Conservation (phyloP, 2,113 vertebrate species). For the Gallinago paraguaiae region DNA sequence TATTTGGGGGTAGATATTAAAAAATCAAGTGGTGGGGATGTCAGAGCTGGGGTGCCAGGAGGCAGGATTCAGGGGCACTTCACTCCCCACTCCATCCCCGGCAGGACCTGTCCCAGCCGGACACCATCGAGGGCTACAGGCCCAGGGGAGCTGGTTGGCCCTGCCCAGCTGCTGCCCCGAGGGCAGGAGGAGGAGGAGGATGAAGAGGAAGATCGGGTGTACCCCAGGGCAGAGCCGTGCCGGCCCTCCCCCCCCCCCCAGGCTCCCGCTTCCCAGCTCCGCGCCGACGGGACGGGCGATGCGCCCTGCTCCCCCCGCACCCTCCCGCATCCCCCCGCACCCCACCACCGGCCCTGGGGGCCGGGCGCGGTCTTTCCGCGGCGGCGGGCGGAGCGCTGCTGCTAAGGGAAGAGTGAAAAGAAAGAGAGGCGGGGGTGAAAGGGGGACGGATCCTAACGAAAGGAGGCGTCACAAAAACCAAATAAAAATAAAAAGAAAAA, state of each 20-base stretch:
- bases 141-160: too few relatives aligned
- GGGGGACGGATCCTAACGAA: not conserved
- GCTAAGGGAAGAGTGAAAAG: not conserved
- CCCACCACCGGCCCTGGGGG: not conserved
- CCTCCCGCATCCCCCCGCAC: not conserved
- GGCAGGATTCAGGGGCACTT: not conserved
- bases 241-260: too few relatives aligned
- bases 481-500: not conserved
- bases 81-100: fast-evolving
- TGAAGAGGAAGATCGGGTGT: not conserved
- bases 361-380: not conserved
- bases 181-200: not conserved
- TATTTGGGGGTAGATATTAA: too few relatives aligned
- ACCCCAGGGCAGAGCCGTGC: not conserved
- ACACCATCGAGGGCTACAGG: too few relatives aligned
- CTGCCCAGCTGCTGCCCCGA: not conserved
- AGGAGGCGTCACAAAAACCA: not conserved
- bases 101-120: not conserved
- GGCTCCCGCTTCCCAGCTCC: not conserved
- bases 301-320: not conserved
- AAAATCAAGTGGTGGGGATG: not conserved
- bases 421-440: not conserved
- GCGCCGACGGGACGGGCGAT: not conserved
- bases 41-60: not conserved
- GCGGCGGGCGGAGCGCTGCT: not conserved